These are phyloP conservation scores for Drosophila sp. DNA, from an alignment of 1,140 invertebrate genomes.

Conservation along the genomic window DNA sequence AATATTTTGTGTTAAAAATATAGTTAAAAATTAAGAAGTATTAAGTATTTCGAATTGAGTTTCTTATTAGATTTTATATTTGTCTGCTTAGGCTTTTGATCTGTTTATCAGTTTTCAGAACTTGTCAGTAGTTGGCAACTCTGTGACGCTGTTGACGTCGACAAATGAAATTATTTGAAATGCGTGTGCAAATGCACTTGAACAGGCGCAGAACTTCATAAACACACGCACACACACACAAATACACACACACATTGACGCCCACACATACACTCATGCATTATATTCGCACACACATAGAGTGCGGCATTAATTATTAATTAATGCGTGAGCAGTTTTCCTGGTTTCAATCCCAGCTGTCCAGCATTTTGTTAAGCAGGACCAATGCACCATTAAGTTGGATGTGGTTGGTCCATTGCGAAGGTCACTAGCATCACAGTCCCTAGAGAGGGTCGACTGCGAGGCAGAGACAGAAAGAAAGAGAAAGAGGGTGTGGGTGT, in stretches of 20 bases:
- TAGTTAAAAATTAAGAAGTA: no score
- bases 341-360: slow-evolving; percentile 24
- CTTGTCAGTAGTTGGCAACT: neutral
- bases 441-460: neutral
- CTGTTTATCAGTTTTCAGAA: neutral
- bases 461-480: neutral
- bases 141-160: slow-evolving; percentile 33
- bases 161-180: slow-evolving; percentile 77
- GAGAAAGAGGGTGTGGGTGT: neutral
- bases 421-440: slow-evolving; percentile 33
- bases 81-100: no score
- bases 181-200: slow-evolving; percentile 75
- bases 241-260: slow-evolving; percentile 6
- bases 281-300: slow-evolving; percentile 24
- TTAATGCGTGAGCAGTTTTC: slow-evolving; percentile 76
- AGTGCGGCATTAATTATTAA: slow-evolving; percentile 76
- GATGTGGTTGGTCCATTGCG: slow-evolving; percentile 29
- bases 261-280: slow-evolving; percentile 22
- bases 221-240: slow-evolving; percentile 22
- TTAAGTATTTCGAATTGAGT: no score
- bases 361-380: slow-evolving; percentile 31
- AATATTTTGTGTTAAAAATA: no score
- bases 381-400: slow-evolving; percentile 27
- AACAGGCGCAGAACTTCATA: slow-evolving; percentile 3
- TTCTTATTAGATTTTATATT: no score